Evolutionary conservation across 2,113 vertebrate genomes (phyloP).

Genomic region (Xiphias gladius): DNA sequence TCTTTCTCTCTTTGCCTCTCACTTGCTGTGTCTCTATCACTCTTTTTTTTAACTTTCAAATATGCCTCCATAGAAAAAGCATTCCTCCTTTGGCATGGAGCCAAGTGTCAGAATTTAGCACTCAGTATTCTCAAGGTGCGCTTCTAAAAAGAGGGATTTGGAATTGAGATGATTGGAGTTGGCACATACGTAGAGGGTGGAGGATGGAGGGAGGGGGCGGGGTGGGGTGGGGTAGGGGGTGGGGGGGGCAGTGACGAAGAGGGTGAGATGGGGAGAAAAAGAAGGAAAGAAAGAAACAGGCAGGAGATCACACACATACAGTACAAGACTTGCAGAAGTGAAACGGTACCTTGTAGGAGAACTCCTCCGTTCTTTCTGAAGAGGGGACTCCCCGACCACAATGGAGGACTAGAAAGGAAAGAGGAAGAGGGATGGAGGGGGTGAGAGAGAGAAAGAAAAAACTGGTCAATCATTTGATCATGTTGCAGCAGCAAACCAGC

Average conservation of each 20-base stretch:
- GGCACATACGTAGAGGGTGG: constrained; percentile 66
- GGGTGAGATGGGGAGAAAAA: constrained; percentile 9
- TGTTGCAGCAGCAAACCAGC: constrained; percentile 51
- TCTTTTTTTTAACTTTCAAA: constrained; percentile 63
- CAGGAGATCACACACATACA: constrained; percentile 40
- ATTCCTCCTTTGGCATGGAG: constrained; percentile 61
- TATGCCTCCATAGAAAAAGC: constrained; percentile 62
- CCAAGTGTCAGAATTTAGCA: constrained; percentile 77
- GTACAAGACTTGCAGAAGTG: constrained; percentile 44
- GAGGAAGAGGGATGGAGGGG: constrained; percentile 12
- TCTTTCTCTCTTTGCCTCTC: constrained; percentile 3
- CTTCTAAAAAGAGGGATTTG: constrained; percentile 73
- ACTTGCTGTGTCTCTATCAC: constrained; percentile 44
- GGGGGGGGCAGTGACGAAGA: neutral
- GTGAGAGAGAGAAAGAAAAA: constrained; percentile 32
- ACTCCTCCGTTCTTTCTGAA: constrained; percentile 97
- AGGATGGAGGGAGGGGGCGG: too few species aligned
- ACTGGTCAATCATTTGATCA: constrained; percentile 77
- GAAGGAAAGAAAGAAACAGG: constrained; percentile 18
- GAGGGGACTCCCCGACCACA: constrained; percentile 97
- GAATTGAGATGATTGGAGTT: constrained; percentile 79
- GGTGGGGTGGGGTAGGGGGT: neutral
- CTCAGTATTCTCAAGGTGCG: constrained; percentile 80
- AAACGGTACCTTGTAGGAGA: constrained; percentile 93
- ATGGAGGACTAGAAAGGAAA: constrained; percentile 91